A percentile compares a stretch with the other conserved stretches of the same genome.
Evolutionary conservation across 2,113 vertebrate genomes (phyloP).

Genomic region (Microtus oregoni): DNA sequence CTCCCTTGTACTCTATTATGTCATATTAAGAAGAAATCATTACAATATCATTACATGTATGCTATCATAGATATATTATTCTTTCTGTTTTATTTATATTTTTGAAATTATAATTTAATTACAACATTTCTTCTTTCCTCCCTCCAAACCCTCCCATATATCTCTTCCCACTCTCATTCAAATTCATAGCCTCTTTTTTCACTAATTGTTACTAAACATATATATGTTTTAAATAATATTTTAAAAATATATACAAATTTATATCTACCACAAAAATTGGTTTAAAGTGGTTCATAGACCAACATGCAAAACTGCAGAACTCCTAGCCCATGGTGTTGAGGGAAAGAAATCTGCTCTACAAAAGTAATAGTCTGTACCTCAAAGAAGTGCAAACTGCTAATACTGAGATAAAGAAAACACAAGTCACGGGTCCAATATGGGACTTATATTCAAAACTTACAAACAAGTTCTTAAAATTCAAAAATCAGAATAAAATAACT

Average conservation of each 20-base stretch:
- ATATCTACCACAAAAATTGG: not conserved
- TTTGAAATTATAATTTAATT: not conserved
- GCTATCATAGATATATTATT: not conserved
- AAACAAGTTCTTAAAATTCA: slow-evolving; percentile 10
- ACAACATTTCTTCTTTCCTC: not conserved
- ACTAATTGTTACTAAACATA: not conserved
- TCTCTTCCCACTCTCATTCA: not conserved
- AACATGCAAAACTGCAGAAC: not conserved
- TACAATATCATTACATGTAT: not conserved
- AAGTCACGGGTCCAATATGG: not conserved
- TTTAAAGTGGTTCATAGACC: not conserved
- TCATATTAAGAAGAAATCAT: not conserved
- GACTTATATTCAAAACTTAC: not conserved
- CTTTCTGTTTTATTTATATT: not conserved
- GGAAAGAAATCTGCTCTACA: not conserved
- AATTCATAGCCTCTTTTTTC: not conserved
- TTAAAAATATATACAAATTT: not conserved
- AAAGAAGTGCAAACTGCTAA: not conserved
- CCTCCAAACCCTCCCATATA: not conserved
- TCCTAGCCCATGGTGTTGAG: not conserved
- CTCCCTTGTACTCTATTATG: not conserved
- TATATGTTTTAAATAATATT: not conserved
- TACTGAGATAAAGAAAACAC: not conserved
- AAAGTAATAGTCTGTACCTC: not conserved
- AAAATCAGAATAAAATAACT: not conserved